Base-by-base conservation (phyloP, 2,797 vertebrate species). In the Tenualosa ilisha region DNA sequence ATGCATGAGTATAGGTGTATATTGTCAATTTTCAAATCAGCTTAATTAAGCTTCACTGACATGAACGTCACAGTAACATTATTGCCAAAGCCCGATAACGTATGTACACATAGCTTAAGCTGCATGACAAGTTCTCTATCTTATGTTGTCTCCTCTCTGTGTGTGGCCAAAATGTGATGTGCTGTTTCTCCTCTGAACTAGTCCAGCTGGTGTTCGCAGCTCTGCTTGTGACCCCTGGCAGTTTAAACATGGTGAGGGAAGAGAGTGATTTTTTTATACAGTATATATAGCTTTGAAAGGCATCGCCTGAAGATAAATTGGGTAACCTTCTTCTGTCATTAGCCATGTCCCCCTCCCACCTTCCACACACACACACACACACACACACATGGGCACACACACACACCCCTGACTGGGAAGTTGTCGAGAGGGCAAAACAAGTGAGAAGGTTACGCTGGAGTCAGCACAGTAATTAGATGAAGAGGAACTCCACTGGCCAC, bases 251-350 rank as follows among this genome's bases (percentile, higher is more conserved):
- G 89, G 88, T 89, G 85, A 91, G 91, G 90, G 93, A 79, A 17
- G 87, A 49, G 87, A 49, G 53, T 89, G 89, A 75, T 86, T 54
- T 54, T 54, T 17, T 54, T 49, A 5, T 49, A 5, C 46, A 49
- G 46, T 49, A 51, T 7, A 59, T 63, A 24, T 9, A 63, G 81
- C 90, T 91, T 85, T 92, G 91, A 94, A 96, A 96, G 95, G 94
- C 95, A 95, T 94, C 83, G 92, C 92, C 91, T 51, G 90, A 94
- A 96, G 95, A 97, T 96, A 93, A 95, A 97, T 96, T 92, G 91
- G 83, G 90, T 94, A 94, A 95, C 95, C 96, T 96, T 95, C 89
- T 93, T 94, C 91, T 95, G 94, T 95, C 94, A 94, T 96, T 95
- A 95, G 94, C 92, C 92, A 95, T 93, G 92, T 92, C 93, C 94